Evolutionary conservation across 2,888 invertebrate genomes (phyloP), one percentile per base, ranked within the genome.

Genomic region (Hirudinaria manillensis): DNA sequence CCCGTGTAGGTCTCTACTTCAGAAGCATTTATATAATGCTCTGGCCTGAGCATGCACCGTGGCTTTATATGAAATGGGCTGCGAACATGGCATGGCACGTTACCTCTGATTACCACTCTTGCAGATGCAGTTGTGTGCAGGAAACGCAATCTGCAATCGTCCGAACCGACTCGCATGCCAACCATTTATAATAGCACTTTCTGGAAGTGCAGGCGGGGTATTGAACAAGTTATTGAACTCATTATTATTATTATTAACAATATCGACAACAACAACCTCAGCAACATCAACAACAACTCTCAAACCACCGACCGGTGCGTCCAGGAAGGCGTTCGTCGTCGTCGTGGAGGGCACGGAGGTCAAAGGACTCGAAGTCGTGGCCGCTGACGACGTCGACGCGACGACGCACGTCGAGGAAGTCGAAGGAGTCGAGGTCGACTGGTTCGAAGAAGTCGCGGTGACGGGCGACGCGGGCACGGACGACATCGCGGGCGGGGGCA

Each of bases 401-500:
- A 4, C 67, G 67, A 32, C 56, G 56, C n/a, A 3, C 3, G 56
- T 7, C 27, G 61, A 29, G 10, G 61, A 19, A 29, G 29, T n/a
- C 29, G 61, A 2, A 2, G 56, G 16, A 6, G 61, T 27, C 61
- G 61, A 24, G 24, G 19, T 7, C 6, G 61, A 61, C 61, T 16
- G 61, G 45, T 16, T 45, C 45, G 45, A 45, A 61, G 61, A 2
- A 7, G 61, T 24, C 29, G 61, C n/a, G 10, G 61, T n/a, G 61
- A 61, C 61, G 24, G 61, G 24, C 61, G 61, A 27, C 24, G 61
- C 24, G 24, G 61, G 61, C 10, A 29, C 24, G 24, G 29, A 3
- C 24, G 61, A n/a, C 61, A 61, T n/a, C 4, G 24, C 61, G 16
- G 68, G n/a, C 68, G 32, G n/a, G 32, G 68, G 68, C 68, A 68